Evolutionary conservation across 2,797 vertebrate species (phyloP).

Genomic region (Arctocebus calabarensis): DNA sequence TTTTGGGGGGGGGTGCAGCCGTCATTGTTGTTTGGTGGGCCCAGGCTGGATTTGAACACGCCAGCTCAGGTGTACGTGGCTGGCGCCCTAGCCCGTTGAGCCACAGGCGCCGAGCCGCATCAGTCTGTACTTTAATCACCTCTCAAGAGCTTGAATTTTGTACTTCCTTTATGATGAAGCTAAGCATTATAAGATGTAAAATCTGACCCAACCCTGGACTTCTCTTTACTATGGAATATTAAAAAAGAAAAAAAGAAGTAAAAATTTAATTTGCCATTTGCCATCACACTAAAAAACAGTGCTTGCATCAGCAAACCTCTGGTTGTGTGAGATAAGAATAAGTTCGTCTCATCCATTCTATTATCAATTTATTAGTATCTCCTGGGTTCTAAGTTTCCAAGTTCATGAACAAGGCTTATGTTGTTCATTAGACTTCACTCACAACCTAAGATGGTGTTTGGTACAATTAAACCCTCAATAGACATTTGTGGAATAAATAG

Average conservation of each 20-base stretch:
- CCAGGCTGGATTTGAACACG: too few relatives aligned
- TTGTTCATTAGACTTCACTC: not conserved
- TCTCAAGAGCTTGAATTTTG: slow-evolving; percentile 20
- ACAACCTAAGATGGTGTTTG: not conserved
- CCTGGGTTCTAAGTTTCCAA: not conserved
- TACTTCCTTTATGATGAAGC: not conserved
- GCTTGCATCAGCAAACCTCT: not conserved
- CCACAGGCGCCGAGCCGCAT: too few relatives aligned
- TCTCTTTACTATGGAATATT: not conserved
- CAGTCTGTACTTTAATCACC: not conserved
- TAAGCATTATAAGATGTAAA: not conserved
- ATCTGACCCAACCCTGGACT: not conserved
- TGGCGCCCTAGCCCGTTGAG: too few relatives aligned
- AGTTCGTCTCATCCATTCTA: not conserved
- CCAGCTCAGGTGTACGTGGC: too few relatives aligned
- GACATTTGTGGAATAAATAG: not conserved
- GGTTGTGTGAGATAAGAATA: not conserved
- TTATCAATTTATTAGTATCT: not conserved
- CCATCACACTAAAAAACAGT: not conserved
- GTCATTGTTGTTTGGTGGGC: too few relatives aligned
- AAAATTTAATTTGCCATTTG: not conserved
- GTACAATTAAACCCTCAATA: not conserved
- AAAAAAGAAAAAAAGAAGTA: not conserved
- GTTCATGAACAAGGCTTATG: not conserved
- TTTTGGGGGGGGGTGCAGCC: too few relatives aligned